Conservation (phyloP, 2,113 vertebrate genomes). For the Chrysemys picta region DNA sequence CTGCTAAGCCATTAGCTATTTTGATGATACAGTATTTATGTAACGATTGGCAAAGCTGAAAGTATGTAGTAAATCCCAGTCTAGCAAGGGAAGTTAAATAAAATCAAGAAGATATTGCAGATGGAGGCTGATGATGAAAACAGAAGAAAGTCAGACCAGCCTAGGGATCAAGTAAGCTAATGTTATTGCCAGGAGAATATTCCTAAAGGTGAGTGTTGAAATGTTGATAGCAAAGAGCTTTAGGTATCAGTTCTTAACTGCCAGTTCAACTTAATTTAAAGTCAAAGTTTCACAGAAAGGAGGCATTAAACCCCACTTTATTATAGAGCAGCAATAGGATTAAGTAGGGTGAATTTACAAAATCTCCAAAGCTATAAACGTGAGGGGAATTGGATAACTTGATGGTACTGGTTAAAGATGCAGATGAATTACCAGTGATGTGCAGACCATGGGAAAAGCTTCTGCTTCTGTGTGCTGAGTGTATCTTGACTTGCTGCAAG, state of each 20-base stretch:
- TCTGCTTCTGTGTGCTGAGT: slow-evolving; percentile 9
- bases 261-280: not conserved
- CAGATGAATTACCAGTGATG: not conserved
- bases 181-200: not conserved
- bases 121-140: accelerated
- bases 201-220: not conserved
- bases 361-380: not conserved
- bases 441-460: not conserved
- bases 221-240: not conserved
- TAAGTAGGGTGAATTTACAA: not conserved
- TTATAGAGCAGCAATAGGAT: not conserved
- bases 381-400: not conserved
- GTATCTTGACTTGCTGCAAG: not conserved
- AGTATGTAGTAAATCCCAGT: not conserved
- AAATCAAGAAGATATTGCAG: not conserved
- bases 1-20: not conserved
- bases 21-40: not conserved
- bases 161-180: not conserved
- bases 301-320: not conserved
- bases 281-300: not conserved
- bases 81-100: not conserved
- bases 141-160: not conserved
- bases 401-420: not conserved
- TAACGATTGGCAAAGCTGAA: not conserved
- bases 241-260: not conserved